These are phyloP conservation scores for Halocynthia aurantium DNA, from an alignment of 23 tunicate species.

Conservation along the genomic window DNA sequence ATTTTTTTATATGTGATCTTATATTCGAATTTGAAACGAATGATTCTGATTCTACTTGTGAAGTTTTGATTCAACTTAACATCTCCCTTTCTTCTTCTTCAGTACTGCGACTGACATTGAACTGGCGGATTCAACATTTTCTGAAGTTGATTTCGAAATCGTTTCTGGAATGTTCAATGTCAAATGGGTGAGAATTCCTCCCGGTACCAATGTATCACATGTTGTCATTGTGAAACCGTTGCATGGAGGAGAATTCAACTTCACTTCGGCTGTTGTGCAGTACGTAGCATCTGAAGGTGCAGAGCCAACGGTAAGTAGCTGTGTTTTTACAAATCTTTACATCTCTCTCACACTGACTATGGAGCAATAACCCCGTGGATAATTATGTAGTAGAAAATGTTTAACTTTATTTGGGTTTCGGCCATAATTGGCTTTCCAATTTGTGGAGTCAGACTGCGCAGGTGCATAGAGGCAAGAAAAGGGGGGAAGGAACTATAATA, in stretches of 20 bases:
- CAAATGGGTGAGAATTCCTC: constrained; percentile 60
- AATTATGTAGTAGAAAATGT: too few relatives aligned
- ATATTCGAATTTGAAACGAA: too few relatives aligned
- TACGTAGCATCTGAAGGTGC: constrained; percentile 75
- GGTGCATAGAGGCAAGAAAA: too few relatives aligned
- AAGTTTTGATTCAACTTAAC: too few relatives aligned
- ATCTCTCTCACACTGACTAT: too few relatives aligned
- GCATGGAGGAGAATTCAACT: constrained; percentile 49
- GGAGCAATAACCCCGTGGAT: too few relatives aligned
- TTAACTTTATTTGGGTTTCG: background rate
- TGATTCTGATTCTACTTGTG: too few relatives aligned
- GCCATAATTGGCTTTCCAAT: too few relatives aligned
- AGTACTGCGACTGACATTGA: constrained; percentile 83
- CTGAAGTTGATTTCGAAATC: constrained; percentile 58
- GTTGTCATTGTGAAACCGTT: constrained; percentile 63
- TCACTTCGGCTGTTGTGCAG: constrained; percentile 88
- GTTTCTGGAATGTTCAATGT: constrained; percentile 65
- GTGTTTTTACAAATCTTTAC: too few relatives aligned
- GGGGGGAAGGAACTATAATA: too few relatives aligned
- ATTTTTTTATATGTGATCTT: too few relatives aligned
- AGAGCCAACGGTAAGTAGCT: constrained; percentile 79
- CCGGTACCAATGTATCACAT: constrained; percentile 48
- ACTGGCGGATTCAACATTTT: constrained; percentile 79
- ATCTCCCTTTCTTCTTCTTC: background rate
- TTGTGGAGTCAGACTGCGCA: too few relatives aligned